phyloP scores from a whole-genome alignment of 2,113 vertebrate species.

The Gymnogyps californianus region DNA sequence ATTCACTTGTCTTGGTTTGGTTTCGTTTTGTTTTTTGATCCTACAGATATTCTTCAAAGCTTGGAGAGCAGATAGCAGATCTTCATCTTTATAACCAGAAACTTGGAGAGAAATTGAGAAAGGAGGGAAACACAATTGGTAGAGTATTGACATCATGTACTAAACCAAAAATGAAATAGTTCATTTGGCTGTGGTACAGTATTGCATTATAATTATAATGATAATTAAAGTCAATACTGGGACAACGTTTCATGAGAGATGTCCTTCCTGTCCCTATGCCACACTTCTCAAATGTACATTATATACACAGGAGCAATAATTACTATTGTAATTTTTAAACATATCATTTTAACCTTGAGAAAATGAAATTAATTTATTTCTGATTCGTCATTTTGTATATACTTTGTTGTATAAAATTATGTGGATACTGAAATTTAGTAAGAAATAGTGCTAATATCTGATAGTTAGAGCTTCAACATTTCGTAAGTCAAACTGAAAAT shows the following conservation, averaged over 20 bases:
- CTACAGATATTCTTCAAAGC: constrained; percentile 76
- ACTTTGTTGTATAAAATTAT: not conserved
- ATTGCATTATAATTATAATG: not conserved
- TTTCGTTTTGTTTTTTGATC: not conserved
- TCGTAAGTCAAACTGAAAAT: not conserved
- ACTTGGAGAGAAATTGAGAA: constrained; percentile 75
- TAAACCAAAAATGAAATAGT: not conserved
- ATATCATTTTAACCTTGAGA: not conserved
- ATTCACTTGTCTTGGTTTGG: not conserved
- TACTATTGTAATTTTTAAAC: not conserved
- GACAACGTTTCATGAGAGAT: not conserved
- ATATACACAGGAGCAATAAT: not conserved
- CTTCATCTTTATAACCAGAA: constrained; percentile 88
- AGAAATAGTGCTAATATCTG: not conserved
- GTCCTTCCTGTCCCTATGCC: not conserved
- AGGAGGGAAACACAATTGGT: constrained; percentile 84
- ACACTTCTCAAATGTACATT: not conserved
- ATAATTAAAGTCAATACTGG: not conserved
- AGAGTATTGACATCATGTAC: constrained; percentile 3
- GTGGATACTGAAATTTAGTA: not conserved
- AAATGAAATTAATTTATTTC: not conserved
- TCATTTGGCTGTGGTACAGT: not conserved
- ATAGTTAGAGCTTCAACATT: not conserved
- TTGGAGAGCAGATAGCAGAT: constrained; percentile 89
- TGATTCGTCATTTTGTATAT: not conserved